Evolutionary conservation across 2,888 invertebrate genomes (phyloP).

Genomic region (Endotricha flammealis): DNA sequence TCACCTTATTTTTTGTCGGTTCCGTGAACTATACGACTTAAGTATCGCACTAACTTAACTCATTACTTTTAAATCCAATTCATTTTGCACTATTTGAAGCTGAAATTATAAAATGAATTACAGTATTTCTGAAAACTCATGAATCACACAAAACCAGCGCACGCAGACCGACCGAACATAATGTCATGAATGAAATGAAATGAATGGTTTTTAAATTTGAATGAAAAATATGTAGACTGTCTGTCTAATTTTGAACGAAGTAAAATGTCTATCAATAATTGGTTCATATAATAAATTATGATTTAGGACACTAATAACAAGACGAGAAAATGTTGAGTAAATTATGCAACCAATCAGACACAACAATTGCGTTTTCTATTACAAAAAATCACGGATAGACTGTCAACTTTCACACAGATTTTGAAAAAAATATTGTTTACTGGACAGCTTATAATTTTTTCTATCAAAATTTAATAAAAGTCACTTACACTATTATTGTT

Average conservation of each 20-base stretch:
- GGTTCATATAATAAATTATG: too few species aligned
- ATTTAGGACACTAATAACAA: too few species aligned
- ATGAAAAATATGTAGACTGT: background rate
- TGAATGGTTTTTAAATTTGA: constrained; percentile 1
- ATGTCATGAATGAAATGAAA: constrained; percentile 20
- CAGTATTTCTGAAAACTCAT: constrained; percentile 47
- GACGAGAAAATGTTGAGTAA: too few species aligned
- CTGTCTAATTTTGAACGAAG: constrained; percentile 1
- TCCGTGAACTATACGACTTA: constrained; percentile 27
- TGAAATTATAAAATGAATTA: constrained; percentile 32
- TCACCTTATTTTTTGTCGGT: constrained; percentile 48
- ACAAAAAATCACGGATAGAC: too few species aligned
- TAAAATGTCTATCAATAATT: too few species aligned
- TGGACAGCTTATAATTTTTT: too few species aligned
- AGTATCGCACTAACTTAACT: constrained; percentile 27
- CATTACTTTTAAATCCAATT: constrained; percentile 41
- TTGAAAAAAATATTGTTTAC: too few species aligned
- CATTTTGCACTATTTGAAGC: constrained; percentile 34
- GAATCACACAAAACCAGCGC: constrained; percentile 60
- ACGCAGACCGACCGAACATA: constrained; percentile 26
- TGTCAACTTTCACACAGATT: too few species aligned
- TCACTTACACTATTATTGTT: too few species aligned
- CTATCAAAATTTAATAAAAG: too few species aligned
- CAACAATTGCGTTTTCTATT: constrained; percentile 7
- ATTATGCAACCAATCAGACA: constrained; percentile 9